These are phyloP conservation scores for Sarcophaga bullata DNA, from an alignment of 1,140 invertebrate species.

Conservation along the genomic window DNA sequence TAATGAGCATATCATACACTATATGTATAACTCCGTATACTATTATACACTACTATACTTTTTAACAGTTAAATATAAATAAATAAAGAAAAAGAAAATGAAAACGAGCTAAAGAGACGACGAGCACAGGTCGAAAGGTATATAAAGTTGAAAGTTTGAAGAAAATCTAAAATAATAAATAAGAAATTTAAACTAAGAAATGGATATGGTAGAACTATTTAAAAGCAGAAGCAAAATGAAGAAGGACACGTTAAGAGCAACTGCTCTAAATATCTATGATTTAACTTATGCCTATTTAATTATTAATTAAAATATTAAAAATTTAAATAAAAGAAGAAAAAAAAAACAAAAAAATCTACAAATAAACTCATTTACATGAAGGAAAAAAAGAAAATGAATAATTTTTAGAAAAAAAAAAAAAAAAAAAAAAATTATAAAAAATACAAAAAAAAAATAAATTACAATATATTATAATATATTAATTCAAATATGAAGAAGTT, in stretches of 20 bases:
- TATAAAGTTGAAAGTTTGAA: slow-evolving; percentile 20
- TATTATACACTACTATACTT: no score
- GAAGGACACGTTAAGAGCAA: slow-evolving; percentile 16
- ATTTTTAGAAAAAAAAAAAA: slow-evolving; percentile 37
- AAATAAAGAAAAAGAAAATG: neutral
- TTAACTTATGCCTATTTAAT: slow-evolving; percentile 41
- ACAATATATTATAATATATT: no score
- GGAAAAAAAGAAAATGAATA: slow-evolving; percentile 29
- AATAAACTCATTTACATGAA: slow-evolving; percentile 40
- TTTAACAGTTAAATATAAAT: no score
- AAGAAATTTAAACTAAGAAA: neutral
- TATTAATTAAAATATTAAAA: slow-evolving; percentile 32
- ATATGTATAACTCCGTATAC: no score
- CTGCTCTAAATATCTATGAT: slow-evolving; percentile 34
- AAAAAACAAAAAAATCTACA: slow-evolving; percentile 35
- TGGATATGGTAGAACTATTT: neutral
- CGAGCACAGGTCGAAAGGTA: neutral
- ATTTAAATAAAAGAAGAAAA: slow-evolving; percentile 26
- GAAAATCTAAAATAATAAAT: neutral
- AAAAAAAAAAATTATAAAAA: neutral
- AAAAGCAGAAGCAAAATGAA: neutral
- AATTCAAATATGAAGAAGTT: no score
- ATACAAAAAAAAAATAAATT: neutral
- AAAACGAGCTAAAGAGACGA: neutral
- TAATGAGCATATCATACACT: neutral